Evolutionary conservation across 2,888 invertebrate genomes (phyloP).

Genomic region (Chouioia cunea): DNA sequence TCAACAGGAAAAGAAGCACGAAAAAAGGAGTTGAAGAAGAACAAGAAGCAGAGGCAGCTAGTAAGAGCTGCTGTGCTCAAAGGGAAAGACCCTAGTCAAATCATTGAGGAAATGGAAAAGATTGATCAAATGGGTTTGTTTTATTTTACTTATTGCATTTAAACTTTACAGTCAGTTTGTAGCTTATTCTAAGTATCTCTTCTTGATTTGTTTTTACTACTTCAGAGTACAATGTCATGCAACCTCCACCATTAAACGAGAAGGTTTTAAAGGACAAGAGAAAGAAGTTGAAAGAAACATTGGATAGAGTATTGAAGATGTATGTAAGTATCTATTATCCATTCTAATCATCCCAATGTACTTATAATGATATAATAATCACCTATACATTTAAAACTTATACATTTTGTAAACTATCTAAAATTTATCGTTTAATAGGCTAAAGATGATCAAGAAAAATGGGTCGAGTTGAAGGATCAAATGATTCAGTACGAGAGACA

Average conservation of each 20-base stretch:
- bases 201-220: too few relatives aligned
- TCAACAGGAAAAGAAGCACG: constrained; percentile 92
- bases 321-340: constrained; percentile 81
- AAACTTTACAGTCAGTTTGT: too few relatives aligned
- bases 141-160: too few relatives aligned
- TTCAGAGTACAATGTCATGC: constrained; percentile 91
- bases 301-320: constrained; percentile 93
- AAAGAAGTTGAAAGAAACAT: constrained; percentile 94
- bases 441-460: constrained; percentile 96
- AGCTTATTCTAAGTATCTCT: too few relatives aligned
- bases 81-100: constrained; percentile 96
- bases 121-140: constrained; percentile 96
- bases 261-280: constrained; percentile 97
- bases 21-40: constrained; percentile 97
- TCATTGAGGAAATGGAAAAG: constrained; percentile 95
- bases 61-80: constrained; percentile 97
- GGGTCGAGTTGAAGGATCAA: constrained; percentile 89
- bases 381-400: constrained; percentile 6
- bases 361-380: background rate
- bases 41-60: constrained; percentile 96
- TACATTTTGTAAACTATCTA: constrained; percentile 11
- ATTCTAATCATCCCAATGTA: background rate
- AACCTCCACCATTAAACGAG: constrained; percentile 95
- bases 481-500: constrained; percentile 94
- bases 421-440: constrained; percentile 73